Percentiles rank a stretch among this genome's conserved stretches.
These are phyloP conservation scores for Callosobruchus maculatus DNA, from an alignment of 2,888 invertebrate species.

Conservation along the genomic window DNA sequence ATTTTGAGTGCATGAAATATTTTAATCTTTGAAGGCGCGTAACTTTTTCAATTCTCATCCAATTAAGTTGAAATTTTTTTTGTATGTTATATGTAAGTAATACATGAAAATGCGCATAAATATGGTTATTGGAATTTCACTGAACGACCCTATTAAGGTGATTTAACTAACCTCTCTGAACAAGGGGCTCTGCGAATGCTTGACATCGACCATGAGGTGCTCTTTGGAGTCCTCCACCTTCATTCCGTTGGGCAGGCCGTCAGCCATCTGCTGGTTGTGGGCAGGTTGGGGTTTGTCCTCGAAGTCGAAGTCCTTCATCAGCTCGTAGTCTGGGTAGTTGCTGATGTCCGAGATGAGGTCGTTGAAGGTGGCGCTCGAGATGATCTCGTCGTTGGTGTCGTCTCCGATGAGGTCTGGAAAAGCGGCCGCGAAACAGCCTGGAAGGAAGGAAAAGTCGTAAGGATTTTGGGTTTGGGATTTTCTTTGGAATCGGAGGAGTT, in stretches of 20 bases:
- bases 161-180: slow-evolving; percentile 1
- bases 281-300: slow-evolving; percentile 55
- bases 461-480: no score
- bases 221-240: slow-evolving; percentile 46
- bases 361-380: slow-evolving; percentile 73
- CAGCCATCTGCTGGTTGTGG: background rate
- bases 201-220: slow-evolving; percentile 17
- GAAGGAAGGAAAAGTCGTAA: background rate
- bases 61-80: no score
- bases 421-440: background rate
- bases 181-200: background rate
- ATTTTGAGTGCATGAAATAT: no score
- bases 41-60: no score
- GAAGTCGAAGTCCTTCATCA: slow-evolving; percentile 77
- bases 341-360: slow-evolving; percentile 85
- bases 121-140: no score
- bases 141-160: no score
- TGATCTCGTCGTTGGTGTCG: slow-evolving; percentile 76
- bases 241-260: background rate
- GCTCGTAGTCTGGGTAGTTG: slow-evolving; percentile 62
- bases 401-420: slow-evolving; percentile 75
- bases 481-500: no score
- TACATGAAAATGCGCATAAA: no score
- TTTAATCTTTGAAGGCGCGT: no score
- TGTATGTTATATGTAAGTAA: no score